Evolutionary conservation across 2,113 vertebrate species (phyloP), one percentile per base, ranked within the genome.

Genomic region (Lophura nycthemera): DNA sequence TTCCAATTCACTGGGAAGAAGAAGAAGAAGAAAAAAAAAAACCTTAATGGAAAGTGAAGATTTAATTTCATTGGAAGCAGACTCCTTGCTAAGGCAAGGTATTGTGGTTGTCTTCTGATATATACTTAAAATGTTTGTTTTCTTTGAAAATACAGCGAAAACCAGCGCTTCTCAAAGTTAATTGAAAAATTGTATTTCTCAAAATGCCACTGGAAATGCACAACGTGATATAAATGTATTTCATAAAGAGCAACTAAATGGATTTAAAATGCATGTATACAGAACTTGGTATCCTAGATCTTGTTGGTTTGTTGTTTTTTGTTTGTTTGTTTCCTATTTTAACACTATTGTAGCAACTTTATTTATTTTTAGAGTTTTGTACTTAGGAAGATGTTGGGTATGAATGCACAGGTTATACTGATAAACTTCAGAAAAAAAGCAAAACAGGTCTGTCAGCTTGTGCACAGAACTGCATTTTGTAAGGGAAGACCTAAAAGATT

Each of bases 111-210:
- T 88, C 79, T 92, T 89, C 69, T 92, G 87, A 92, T 95, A 74
- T 93, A 80, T 91, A 42, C 65, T 95, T 94, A 59, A 88, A 90
- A 91, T 95, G 95, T 96, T 95, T 95, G 87, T 96, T 94, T 96
- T 95, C 89, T 93, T 83, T 88, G 75, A 64, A 92, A 94, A 76
- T 36, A 8, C 87, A 89, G 89, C 95, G 87, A 82, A 94, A 96
- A 92, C 21, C 85, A 90, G 93, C 79, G 86, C 79, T 88, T 92
- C 89, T 95, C 88, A 86, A 73, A 91, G 89, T 94, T 94, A 95
- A 96, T 90, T 90, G 94, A 65, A 95, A 95, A 89, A 93, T 81
- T 78, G 72, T 83, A 89, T 92, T 96, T 86, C 82, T 92, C 91
- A 89, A 90, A 95, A 97, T 95, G 87, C 89, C 88, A 81, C 94